Percentiles rank a stretch among this genome's conserved stretches.
phyloP scores from a whole-genome alignment of 2,797 vertebrate genomes.

The Chrosomus eos region DNA sequence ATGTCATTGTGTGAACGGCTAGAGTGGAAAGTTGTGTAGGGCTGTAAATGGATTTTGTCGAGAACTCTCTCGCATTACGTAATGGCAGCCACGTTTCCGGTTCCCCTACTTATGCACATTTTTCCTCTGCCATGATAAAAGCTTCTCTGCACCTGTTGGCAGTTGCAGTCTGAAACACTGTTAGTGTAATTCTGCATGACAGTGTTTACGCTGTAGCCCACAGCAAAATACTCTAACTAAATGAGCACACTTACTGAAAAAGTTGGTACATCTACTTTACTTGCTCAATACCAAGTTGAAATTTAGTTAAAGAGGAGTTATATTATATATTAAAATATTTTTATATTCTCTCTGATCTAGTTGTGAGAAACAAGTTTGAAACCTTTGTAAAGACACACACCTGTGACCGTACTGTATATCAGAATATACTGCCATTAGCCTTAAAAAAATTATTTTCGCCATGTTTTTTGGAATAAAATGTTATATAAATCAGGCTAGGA shows the following conservation, averaged over 20 bases:
- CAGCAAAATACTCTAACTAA: conserved; percentile 23
- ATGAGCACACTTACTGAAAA: conserved; percentile 7
- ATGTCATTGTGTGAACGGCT: conserved; percentile 24
- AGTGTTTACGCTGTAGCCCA: conserved; percentile 29
- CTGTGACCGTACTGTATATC: background rate
- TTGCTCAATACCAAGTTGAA: conserved; percentile 6
- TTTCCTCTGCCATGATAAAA: conserved; percentile 28
- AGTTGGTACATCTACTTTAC: background rate
- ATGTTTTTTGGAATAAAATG: too few relatives aligned
- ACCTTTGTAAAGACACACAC: background rate
- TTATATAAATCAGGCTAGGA: too few relatives aligned
- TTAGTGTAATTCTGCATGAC: conserved; percentile 47
- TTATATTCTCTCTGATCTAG: background rate
- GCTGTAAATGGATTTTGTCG: conserved; percentile 43
- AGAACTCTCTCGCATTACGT: conserved; percentile 32
- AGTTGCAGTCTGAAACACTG: conserved; percentile 33
- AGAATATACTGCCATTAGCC: too few relatives aligned
- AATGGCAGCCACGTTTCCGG: conserved; percentile 13
- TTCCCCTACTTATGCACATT: conserved; percentile 37
- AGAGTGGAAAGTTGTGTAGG: conserved; percentile 34
- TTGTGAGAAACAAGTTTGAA: background rate
- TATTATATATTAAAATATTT: background rate
- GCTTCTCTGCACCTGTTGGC: conserved; percentile 41
- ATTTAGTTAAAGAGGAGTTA: conserved; percentile 4
- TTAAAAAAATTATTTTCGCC: too few relatives aligned